phyloP scores from a whole-genome alignment of 2,888 invertebrate genomes.

The Cheilosia vernalis region DNA sequence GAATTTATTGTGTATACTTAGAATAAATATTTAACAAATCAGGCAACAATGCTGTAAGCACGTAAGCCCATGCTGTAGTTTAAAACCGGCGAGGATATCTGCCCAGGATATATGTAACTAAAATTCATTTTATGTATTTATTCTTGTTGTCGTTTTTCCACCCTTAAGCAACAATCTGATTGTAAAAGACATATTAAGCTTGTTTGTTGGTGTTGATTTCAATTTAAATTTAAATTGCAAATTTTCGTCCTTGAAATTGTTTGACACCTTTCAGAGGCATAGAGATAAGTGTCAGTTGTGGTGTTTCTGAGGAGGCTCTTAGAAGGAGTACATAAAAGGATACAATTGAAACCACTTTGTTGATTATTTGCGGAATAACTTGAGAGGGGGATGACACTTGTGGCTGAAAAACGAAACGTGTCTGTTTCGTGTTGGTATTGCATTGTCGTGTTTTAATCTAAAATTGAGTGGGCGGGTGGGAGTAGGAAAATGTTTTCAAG shows the following conservation, averaged over 20 bases:
- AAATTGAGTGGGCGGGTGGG: too few relatives aligned
- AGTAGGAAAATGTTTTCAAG: too few relatives aligned
- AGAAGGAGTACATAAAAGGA: neutral
- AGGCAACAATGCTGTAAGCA: neutral
- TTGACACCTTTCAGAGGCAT: slow-evolving; percentile 45
- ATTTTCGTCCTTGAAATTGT: slow-evolving; percentile 48
- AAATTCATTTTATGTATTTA: slow-evolving; percentile 8
- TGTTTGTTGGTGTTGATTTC: slow-evolving; percentile 43
- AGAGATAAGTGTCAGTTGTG: slow-evolving; percentile 29
- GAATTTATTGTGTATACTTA: neutral
- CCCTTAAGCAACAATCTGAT: slow-evolving; percentile 5
- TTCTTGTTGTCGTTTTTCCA: neutral
- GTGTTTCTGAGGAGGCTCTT: neutral
- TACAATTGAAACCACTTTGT: slow-evolving; percentile 22
- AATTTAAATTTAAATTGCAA: slow-evolving; percentile 58
- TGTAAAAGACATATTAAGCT: slow-evolving; percentile 24
- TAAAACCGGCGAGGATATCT: neutral
- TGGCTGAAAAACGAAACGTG: neutral
- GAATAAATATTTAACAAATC: neutral
- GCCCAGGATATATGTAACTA: neutral
- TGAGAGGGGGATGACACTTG: neutral
- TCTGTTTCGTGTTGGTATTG: too few relatives aligned
- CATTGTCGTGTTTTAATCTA: too few relatives aligned
- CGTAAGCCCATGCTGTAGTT: neutral
- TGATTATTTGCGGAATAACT: neutral